Evolutionary conservation across 1,140 invertebrate genomes (phyloP), one percentile per base, ranked within the genome.

Genomic region (Wiebesia pumilae): DNA sequence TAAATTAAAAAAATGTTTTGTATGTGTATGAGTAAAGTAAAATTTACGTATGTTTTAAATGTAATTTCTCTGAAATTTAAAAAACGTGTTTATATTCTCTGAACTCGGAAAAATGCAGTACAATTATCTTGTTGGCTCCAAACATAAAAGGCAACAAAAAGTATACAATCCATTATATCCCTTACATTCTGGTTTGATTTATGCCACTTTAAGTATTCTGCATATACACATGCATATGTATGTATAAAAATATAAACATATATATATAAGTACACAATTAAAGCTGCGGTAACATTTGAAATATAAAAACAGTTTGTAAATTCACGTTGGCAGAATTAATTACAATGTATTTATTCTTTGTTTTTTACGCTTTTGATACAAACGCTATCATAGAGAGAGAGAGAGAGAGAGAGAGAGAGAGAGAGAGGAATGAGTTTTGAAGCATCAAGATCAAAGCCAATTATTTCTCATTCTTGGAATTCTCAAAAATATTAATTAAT

Each of bases 361-460:
- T 43, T 69, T 79, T 81, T 81, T 71, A 0, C 27, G 1, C 67
- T n/a, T 21, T 81, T 38, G 73, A 81, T 47, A 51, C 0, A 54
- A n/a, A 33, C 1, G 54, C 16, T 19, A 47, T n/a, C 6, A n/a
- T 4, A 77, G 27, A 47, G 40, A 77, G 24, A n/a, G 73, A 47
- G 73, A 47, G 38, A 47, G 40, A 38, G 54, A 38, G 58, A 81
- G 19, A 2, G 12, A 43, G 47, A 1, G 43, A 78, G 19, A 27
- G 77, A 78, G 38, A 33, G 30, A 54, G 30, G n/a, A 54, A 62
- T n/a, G 58, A 51, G 14, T 58, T 71, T 58, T n/a, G 43, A 71
- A 85, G 75, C 62, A 43, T 65, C 43, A 80, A 80, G 77, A 85
- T 80, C 77, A 85, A 85, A 62, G 77, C 10, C 77, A n/a, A 33